Conservation (phyloP, 2,113 vertebrate species). For the Physeter macrocephalus region DNA sequence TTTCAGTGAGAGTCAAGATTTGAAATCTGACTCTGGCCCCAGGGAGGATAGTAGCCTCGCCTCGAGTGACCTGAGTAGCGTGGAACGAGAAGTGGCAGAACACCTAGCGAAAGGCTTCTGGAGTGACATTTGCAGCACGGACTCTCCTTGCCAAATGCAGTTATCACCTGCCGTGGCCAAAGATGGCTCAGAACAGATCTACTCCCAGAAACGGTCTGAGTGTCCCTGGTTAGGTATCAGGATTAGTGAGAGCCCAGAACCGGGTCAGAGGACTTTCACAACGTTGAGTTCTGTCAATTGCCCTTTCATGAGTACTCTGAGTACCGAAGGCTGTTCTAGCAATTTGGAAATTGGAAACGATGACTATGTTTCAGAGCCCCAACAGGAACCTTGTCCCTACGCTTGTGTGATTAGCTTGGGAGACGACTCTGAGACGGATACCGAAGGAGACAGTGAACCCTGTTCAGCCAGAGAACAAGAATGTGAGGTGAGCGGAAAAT, state of each 20-base stretch:
- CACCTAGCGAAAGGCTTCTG: conserved; percentile 96
- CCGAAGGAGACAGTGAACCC: conserved; percentile 90
- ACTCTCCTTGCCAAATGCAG: conserved; percentile 71
- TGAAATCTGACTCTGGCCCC: conserved; percentile 61
- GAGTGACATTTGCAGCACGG: conserved; percentile 85
- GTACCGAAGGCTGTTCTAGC: conserved; percentile 75
- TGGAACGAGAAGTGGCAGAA: conserved; percentile 95
- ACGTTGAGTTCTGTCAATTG: conserved; percentile 89
- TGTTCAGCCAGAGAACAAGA: conserved; percentile 88
- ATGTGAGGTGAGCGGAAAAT: conserved; percentile 85
- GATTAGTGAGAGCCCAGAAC: conserved; percentile 84
- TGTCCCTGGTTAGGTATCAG: conserved; percentile 92
- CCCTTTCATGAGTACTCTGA: conserved; percentile 92
- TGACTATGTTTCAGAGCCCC: conserved; percentile 78
- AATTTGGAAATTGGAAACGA: conserved; percentile 77
- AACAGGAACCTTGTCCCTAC: conserved; percentile 86
- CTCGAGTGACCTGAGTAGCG: conserved; percentile 85
- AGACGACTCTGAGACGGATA: conserved; percentile 92
- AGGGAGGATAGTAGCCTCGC: conserved; percentile 52
- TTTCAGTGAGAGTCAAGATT: conserved; percentile 49
- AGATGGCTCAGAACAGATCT: conserved; percentile 78
- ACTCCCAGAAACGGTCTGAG: conserved; percentile 84
- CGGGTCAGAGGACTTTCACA: conserved; percentile 85
- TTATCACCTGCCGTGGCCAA: conserved; percentile 67
- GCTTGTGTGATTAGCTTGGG: conserved; percentile 89